phyloP scores from a whole-genome alignment of 1,140 invertebrate species.

The Lepidostoma basale region DNA sequence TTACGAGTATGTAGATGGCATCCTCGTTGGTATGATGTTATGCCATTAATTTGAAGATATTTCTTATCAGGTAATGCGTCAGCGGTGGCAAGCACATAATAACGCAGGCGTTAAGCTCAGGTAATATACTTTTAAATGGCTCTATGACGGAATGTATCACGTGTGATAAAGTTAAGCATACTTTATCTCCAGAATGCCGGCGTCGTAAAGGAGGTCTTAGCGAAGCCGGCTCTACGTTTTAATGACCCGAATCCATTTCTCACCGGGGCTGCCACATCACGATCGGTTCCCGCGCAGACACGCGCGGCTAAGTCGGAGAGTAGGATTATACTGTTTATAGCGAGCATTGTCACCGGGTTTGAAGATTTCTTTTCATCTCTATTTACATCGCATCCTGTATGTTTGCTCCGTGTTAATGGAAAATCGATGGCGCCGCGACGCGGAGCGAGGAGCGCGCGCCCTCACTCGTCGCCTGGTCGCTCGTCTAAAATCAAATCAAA shows the following conservation, averaged over 20 bases:
- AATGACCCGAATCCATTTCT: conserved; percentile 13
- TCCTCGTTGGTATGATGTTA: too few species aligned
- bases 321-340: conserved; percentile 16
- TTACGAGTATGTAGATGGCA: too few species aligned
- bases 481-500: too few species aligned
- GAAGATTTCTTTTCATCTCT: conserved; percentile 24
- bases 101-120: background rate
- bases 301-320: background rate
- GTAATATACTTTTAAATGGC: conserved; percentile 9
- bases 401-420: conserved; percentile 31
- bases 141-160: background rate
- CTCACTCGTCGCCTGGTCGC: too few species aligned
- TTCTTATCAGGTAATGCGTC: background rate
- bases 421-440: conserved; percentile 39
- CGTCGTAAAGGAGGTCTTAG: conserved; percentile 9
- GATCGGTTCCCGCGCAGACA: conserved; percentile 5
- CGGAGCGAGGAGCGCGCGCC: conserved; percentile 18
- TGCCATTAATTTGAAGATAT: too few species aligned
- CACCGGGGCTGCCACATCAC: background rate
- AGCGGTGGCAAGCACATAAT: background rate
- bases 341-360: conserved; percentile 9
- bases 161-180: background rate
- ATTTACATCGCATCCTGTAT: conserved; percentile 14
- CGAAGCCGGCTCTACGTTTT: conserved; percentile 7
- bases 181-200: conserved; percentile 5